Base-by-base conservation (phyloP, 1,140 invertebrate genomes). In the Arion vulgaris region DNA sequence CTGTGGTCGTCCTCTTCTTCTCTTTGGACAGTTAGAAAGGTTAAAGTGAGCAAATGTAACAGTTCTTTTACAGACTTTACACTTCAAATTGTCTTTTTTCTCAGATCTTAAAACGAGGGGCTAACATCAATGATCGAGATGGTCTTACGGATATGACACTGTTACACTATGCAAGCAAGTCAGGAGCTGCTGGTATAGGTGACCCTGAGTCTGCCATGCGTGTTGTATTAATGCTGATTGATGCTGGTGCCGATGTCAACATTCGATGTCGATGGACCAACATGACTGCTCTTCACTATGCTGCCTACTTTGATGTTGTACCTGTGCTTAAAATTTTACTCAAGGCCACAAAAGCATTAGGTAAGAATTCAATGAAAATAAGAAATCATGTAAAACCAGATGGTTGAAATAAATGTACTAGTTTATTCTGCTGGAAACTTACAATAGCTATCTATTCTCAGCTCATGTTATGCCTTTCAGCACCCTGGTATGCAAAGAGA, bases 61-160 rank as follows among this genome's bases (percentile, higher is more conserved):
- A n/a, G 41, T 45, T 45, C 41, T 45, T 5, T 45, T 45, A 7
- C 15, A 45, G 41, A n/a, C n/a, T n/a, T n/a, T n/a, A n/a, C n/a
- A n/a, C n/a, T n/a, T 45, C 5, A 45, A 45, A 45, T 45, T 45
- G 41, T 7, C 41, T 45, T 45, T 57, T 57, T 4, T 57, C 17
- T 57, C 15, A 94, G 92, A 91, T 94, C 57, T 87, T 94, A 62
- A 91, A 91, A 77, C 83, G 91, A 80, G 93, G 93, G 53, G 92
- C 92, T 26, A 92, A 93, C 87, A 90, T 93, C 38, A 91, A 94
- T 87, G 93, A 94, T 79, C 82, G 93, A 81, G 94, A 94, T 92
- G 92, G 92, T 19, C 85, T 94, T n/a, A 94, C 94, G 36, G 94
- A 94, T 84, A 94, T 94, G 94, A 94, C 93, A 11, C 85, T 94